A percentile compares a stretch with the other conserved stretches of the same genome.
Evolutionary conservation across 2,888 invertebrate genomes (phyloP).

Genomic region (Troides oblongomaculatus): DNA sequence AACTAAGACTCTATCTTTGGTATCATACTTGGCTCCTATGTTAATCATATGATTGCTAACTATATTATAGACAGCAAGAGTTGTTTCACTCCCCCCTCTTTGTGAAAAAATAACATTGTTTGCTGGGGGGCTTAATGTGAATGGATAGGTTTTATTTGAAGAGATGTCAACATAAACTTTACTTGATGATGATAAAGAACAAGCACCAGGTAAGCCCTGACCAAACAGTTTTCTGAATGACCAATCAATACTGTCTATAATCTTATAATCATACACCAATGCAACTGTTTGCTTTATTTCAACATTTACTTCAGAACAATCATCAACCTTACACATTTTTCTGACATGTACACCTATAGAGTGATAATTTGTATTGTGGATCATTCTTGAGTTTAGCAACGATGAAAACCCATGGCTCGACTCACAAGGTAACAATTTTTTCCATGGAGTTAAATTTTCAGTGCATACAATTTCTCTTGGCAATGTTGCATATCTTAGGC

Average conservation of each 20-base stretch:
- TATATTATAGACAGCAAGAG: constrained; percentile 87
- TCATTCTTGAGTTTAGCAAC: constrained; percentile 92
- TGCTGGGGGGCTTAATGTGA: constrained; percentile 83
- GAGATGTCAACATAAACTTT: constrained; percentile 90
- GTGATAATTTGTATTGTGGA: constrained; percentile 96
- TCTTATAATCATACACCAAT: constrained; percentile 90
- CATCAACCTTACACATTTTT: constrained; percentile 84
- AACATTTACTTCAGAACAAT: constrained; percentile 82
- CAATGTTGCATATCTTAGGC: constrained; percentile 90
- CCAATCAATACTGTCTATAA: constrained; percentile 87
- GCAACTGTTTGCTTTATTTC: constrained; percentile 93
- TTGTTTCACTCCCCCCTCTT: constrained; percentile 84
- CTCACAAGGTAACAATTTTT: constrained; percentile 97
- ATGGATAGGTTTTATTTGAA: constrained; percentile 80
- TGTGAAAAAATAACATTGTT: constrained; percentile 78
- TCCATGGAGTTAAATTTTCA: constrained; percentile 99
- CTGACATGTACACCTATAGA: constrained; percentile 92
- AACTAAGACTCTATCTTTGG: constrained; percentile 71
- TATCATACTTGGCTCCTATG: constrained; percentile 81
- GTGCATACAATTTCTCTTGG: constrained; percentile 98
- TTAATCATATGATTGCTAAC: constrained; percentile 82
- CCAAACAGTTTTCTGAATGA: constrained; percentile 93
- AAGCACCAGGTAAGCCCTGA: constrained; percentile 88
- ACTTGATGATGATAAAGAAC: constrained; percentile 89
- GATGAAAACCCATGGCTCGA: constrained; percentile 92